phyloP scores from a whole-genome alignment of 2,113 vertebrate species.

The Talpa occidentalis region DNA sequence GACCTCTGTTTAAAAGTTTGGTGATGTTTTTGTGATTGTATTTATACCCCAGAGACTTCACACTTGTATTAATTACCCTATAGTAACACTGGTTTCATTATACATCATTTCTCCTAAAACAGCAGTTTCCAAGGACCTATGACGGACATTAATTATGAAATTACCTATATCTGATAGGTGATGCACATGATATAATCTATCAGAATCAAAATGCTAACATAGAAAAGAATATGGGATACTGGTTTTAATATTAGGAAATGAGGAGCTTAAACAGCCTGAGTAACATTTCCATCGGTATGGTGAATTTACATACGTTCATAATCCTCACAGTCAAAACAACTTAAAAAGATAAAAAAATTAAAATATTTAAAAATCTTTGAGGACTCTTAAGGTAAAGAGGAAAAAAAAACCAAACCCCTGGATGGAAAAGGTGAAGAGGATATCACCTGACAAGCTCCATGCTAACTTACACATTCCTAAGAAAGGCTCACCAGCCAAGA shows the following conservation, averaged over 20 bases:
- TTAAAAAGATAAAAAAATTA: slow-evolving; percentile 17
- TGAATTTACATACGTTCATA: background rate
- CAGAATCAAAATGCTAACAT: background rate
- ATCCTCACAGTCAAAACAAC: slow-evolving; percentile 34
- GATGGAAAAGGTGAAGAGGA: slow-evolving; percentile 72
- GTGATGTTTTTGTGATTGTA: too few relatives aligned
- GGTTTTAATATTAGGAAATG: slow-evolving; percentile 18
- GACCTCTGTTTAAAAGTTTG: too few relatives aligned
- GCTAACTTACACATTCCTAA: slow-evolving; percentile 87
- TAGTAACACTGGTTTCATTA: too few relatives aligned
- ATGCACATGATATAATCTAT: too few relatives aligned
- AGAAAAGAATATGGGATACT: background rate
- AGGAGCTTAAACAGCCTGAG: background rate
- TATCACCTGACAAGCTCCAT: slow-evolving; percentile 85
- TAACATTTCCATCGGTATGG: background rate
- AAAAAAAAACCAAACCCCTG: background rate
- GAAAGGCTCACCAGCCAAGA: slow-evolving; percentile 78
- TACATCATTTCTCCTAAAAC: too few relatives aligned
- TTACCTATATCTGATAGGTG: too few relatives aligned
- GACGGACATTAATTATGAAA: too few relatives aligned
- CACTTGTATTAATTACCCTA: too few relatives aligned
- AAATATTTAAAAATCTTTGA: background rate
- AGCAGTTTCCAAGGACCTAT: too few relatives aligned
- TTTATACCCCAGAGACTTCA: too few relatives aligned
- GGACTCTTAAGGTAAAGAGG: background rate